Percentiles rank a stretch among this genome's conserved stretches.
These are phyloP conservation scores for Vireo griseus DNA, from an alignment of 2,797 vertebrate species.

Conservation along the genomic window DNA sequence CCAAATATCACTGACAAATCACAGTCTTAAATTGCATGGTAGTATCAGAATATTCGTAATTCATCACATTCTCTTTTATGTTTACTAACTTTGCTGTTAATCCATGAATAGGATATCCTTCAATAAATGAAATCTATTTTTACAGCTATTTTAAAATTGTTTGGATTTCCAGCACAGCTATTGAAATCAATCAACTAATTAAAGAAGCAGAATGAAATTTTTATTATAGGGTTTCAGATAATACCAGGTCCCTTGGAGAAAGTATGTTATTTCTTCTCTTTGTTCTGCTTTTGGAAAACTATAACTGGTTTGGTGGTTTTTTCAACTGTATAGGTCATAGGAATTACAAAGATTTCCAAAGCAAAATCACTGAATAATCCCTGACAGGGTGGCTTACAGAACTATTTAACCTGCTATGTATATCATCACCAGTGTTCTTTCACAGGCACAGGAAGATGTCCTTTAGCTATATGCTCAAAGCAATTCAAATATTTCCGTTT, in stretches of 20 bases:
- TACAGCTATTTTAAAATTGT: conserved; percentile 66
- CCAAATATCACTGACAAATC: background rate
- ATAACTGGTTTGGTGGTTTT: conserved; percentile 32
- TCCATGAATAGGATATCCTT: conserved; percentile 50
- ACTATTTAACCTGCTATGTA: conserved; percentile 42
- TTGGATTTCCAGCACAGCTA: conserved; percentile 39
- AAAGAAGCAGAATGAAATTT: conserved; percentile 68
- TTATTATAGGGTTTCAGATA: conserved; percentile 73
- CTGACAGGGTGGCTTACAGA: conserved; percentile 20
- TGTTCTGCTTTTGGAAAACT: conserved; percentile 69
- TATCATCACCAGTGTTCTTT: conserved; percentile 34
- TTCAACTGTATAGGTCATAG: conserved; percentile 60
- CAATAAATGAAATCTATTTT: conserved; percentile 63
- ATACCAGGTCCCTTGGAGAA: conserved; percentile 63
- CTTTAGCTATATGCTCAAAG: background rate
- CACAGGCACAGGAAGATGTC: background rate
- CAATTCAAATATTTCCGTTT: background rate
- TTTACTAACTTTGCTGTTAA: conserved; percentile 46
- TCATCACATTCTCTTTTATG: background rate
- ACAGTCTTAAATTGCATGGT: background rate
- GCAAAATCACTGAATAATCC: conserved; percentile 62
- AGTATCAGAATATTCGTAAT: background rate
- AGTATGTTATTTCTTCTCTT: conserved; percentile 70
- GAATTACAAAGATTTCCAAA: conserved; percentile 61
- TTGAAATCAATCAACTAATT: conserved; percentile 64